phyloP scores from a whole-genome alignment of 2,797 vertebrate genomes.

The Lepus oiostolus region DNA sequence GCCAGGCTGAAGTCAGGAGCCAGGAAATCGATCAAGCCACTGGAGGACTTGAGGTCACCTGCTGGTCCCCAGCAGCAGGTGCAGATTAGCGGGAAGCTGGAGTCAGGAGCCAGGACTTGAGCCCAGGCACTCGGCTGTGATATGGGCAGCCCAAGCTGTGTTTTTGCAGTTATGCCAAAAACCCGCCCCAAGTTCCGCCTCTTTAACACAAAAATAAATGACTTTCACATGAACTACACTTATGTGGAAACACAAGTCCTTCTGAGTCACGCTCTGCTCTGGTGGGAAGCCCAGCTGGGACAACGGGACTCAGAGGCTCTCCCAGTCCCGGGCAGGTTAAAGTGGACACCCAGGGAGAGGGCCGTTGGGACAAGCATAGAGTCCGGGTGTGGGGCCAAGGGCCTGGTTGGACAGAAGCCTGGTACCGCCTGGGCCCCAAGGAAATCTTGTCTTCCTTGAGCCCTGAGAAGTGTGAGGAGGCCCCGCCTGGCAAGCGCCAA shows the following conservation, averaged over 20 bases:
- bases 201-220: background rate
- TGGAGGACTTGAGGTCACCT: no score
- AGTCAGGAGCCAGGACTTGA: no score
- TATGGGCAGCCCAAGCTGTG: no score
- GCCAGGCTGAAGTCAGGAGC: no score
- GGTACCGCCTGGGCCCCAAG: background rate
- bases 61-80: no score
- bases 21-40: no score
- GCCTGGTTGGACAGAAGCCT: background rate
- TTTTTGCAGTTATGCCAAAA: no score
- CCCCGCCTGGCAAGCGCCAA: background rate
- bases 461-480: background rate
- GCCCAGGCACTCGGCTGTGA: no score
- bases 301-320: background rate
- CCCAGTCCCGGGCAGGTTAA: background rate
- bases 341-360: background rate
- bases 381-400: background rate
- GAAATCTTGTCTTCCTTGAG: background rate
- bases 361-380: background rate
- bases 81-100: no score
- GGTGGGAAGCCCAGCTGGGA: background rate
- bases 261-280: background rate
- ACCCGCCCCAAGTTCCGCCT: background rate
- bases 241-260: background rate
- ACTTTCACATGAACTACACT: background rate